phyloP scores from a whole-genome alignment of 2,797 vertebrate species.

The Nothura maculosa region DNA sequence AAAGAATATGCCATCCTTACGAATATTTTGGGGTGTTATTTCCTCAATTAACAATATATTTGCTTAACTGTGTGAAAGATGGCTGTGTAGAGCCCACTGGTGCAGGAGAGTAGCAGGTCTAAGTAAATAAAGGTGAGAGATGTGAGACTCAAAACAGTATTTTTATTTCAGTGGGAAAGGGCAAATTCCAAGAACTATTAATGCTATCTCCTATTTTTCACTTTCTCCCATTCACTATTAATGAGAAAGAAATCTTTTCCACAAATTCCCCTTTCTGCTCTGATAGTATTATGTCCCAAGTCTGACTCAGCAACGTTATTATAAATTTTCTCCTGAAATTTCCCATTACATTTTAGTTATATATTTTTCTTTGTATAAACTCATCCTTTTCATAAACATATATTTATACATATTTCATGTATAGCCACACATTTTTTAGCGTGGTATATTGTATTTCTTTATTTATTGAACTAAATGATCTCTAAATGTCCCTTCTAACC shows the following conservation, averaged over 20 bases:
- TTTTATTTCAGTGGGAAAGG: not conserved
- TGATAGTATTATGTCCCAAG: not conserved
- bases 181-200: not conserved
- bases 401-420: not conserved
- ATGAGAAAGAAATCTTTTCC: not conserved
- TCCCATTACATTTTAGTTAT: not conserved
- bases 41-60: slow-evolving; percentile 20
- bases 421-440: not conserved
- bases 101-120: not conserved
- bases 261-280: not conserved
- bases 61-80: slow-evolving; percentile 29
- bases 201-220: not conserved
- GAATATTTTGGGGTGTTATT: slow-evolving; percentile 37
- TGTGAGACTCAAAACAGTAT: not conserved
- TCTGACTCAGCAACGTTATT: not conserved
- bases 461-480: too few relatives aligned
- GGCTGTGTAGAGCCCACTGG: not conserved
- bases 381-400: not conserved
- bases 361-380: not conserved
- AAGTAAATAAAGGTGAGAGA: not conserved
- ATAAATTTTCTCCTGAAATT: not conserved
- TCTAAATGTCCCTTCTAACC: too few relatives aligned
- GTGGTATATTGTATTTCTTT: not conserved
- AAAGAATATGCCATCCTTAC: slow-evolving; percentile 16
- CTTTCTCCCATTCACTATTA: not conserved